Percentiles rank a stretch among this genome's conserved stretches.
phyloP scores from a whole-genome alignment of 2,113 vertebrate species.

The pig (Sus scrofa) region T2T-Sscrofa CM000813.6:3675501-3676000 shows the following conservation, averaged over 20 bases:
- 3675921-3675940: background rate
- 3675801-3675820: accelerated
- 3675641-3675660: too few species aligned
- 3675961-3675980: background rate
- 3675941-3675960: background rate
- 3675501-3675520: background rate
- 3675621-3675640: background rate
- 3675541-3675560: accelerated
- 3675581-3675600: background rate
- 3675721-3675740: too few species aligned
- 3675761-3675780: accelerated
- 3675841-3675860: background rate
- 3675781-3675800: accelerated
- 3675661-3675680: background rate
- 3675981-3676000: background rate
- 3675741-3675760: background rate
- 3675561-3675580: background rate
- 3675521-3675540: background rate
- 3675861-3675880: background rate
- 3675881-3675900: accelerated
- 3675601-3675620: background rate
- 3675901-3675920: too few species aligned
- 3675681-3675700: background rate
- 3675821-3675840: accelerated
- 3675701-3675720: accelerated